Evolutionary conservation across 2,113 vertebrate species (phyloP), one percentile per base, ranked within the genome.

Genomic region (Catharus fuscescens): DNA sequence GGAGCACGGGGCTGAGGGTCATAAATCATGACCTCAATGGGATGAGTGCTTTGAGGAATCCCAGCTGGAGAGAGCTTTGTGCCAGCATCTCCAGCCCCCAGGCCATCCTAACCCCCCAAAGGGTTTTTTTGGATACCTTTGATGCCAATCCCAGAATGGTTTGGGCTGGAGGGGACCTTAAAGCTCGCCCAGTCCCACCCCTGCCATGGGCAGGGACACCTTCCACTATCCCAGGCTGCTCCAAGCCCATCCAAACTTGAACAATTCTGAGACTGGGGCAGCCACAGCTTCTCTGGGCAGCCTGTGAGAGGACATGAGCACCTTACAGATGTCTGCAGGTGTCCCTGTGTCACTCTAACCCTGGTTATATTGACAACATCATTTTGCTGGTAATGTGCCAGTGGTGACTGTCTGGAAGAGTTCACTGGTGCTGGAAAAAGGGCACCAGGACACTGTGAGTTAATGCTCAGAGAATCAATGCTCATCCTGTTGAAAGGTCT

Each of bases 61-160:
- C 24, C 12, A 50, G n/a, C 18, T 21, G 40, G n/a, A 40, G 25
- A 67, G 38, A 74, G 14, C 50, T 88, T 57, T 14, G 38, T 2
- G 7, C 26, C 69, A 84, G 32, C 38, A 28, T 21, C 69, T 45
- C 53, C 50, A 42, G 34, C 23, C 31, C 44, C 15, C 12, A 4
- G 9, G 18, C 15, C 31, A 5, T 24, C 1, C 1, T 8, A 11
- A 24, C 9, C 26, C 50, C 14, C 1, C 4, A 3, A 0, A 5
- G 5, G 26, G 40, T 91, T 70, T 23, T 12, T 78, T 25, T 32
- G 77, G 31, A 4, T 34, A 5, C 53, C 23, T 70, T 57, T 70
- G 11, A 3, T 24, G 29, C 6, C 50, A 62, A 1, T 20, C 38
- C 38, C n/a, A 16, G 64, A 8, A 42, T 13, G 31, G 31, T 18